Base-by-base conservation (phyloP, 2,113 vertebrate species). In the Gasterosteus nipponicus region DNA sequence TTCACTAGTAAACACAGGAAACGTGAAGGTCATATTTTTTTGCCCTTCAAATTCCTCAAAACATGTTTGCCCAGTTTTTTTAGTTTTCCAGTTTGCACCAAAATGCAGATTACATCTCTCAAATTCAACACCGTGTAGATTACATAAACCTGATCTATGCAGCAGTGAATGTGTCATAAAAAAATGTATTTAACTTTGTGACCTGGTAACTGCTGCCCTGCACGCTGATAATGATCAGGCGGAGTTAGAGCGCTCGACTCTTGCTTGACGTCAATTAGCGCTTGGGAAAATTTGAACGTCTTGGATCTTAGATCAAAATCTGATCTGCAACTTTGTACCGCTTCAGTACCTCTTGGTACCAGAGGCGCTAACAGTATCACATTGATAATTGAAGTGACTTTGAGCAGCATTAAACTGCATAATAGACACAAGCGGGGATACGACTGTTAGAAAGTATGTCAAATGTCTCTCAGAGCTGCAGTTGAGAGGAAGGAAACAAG, bases 221-320 rank as follows among this genome's bases (percentile, higher is more conserved):
- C 35, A 9, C 26, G 0, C 39, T 49, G 78, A 63, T 73, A 81
- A 65, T 1, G 29, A 82, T 83, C 68, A 80, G 75, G 69, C 35
- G 15, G 35, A 44, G 71, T 82, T 88, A 80, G 86, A 67, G 38
- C 19, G 9, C 70, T 87, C 85, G 86, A 77, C 89, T 93, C 88
- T 85, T 85, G 82, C 78, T 75, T 64, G 79, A 79, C 7, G 47
- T 71, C 84, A 89, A 92, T 91, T 92, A 89, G 39, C 12, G 61
- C 78, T 79, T 68, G 59, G 73, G 71, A 39, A 84, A 87, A 80
- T 74, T 75, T 51, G 73, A 64, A 59, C 70, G 68, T 83, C 58
- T 70, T 69, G 87, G 82, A 89, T 89, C 51, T 63, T 47, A 73
- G 82, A 85, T 86, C 77, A 84, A 61, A 82, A 85, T 77, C 29